Evolutionary conservation across 1,140 invertebrate genomes (phyloP).

Genomic region (Pseudomyrmex sp.): DNA sequence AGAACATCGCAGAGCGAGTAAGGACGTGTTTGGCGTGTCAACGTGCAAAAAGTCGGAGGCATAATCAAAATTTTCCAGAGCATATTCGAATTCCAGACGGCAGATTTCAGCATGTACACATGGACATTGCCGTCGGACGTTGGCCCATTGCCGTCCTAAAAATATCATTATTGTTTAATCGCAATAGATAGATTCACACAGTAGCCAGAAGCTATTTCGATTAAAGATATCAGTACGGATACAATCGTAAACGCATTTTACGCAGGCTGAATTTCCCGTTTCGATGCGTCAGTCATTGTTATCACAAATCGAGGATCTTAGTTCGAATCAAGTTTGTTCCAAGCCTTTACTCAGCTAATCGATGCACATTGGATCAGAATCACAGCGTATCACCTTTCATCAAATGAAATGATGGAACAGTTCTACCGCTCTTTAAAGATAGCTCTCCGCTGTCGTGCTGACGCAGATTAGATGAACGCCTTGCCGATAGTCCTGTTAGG

Average conservation of each 20-base stretch:
- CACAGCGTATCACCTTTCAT: conserved; percentile 19
- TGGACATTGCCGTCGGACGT: conserved; percentile 74
- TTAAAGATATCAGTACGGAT: background rate
- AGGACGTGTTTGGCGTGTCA: conserved; percentile 64
- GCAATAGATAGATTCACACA: conserved; percentile 6
- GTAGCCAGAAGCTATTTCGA: background rate
- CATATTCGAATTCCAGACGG: background rate
- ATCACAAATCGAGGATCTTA: conserved; percentile 39
- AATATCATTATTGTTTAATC: conserved; percentile 9
- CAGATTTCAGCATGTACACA: conserved; percentile 3
- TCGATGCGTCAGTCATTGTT: background rate
- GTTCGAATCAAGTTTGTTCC: conserved; percentile 28
- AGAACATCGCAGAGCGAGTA: conserved; percentile 38
- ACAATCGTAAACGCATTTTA: background rate
- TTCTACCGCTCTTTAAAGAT: conserved; percentile 78
- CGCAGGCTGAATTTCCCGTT: background rate
- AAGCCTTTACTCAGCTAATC: background rate
- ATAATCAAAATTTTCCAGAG: conserved; percentile 54
- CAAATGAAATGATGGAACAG: conserved; percentile 71
- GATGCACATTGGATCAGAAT: conserved; percentile 3
- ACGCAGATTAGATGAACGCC: conserved; percentile 67
- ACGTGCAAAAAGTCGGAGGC: background rate
- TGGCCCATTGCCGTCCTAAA: background rate
- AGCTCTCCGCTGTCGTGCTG: conserved; percentile 74
- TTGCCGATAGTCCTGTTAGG: too few relatives aligned